Base-by-base conservation (phyloP, 2,797 vertebrate species). In the Morus bassanus region DNA sequence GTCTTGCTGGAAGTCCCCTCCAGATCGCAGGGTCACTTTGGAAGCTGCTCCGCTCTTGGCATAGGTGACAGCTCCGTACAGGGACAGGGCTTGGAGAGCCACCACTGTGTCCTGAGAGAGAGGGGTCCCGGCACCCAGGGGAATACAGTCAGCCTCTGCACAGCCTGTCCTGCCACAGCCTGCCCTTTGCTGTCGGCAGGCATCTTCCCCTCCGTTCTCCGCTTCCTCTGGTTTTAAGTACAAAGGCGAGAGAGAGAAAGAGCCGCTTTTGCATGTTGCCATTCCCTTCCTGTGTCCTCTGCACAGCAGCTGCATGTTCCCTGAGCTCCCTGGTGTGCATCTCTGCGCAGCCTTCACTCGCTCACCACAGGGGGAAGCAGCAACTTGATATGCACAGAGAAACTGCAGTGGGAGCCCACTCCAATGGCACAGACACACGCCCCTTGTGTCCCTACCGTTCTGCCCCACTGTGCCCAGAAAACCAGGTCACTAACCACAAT, bases 41-140 rank as follows among this genome's bases (percentile, higher is more conserved):
- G 88, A 80, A 61, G 91, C 65, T 15, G 94, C 85, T 33, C 73
- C 92, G 1, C 85, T 93, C 59, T 64, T 96, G 88, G 88, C 94
- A 31, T 97, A 98, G 37, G 98, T 98, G 65, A 27, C 60, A 24
- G 94, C 81, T 85, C 96, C 97, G 1, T 97, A 98, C 28, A 63
- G 93, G 81, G 97, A 92, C 67, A 98, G 72, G 73, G 98, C 97
- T 12, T 98, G 96, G 41, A 98, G 97, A 73, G 97, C 98, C 60
- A 98, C 97, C 83, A 98, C 94, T 2, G 96, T 96, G 91, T 96
- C 96, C 96, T 96, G 95, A 24, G 75, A 81, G 79, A 93, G 53
- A 67, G 0, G 1, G 54, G 60, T 54, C 14, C 59, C 75, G 1
- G 56, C 50, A 46, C 27, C 10, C 83, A 31, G 31, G 13, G 11